Base-by-base conservation (phyloP, 2,113 vertebrate species). In the Alaudala cheleensis region DNA sequence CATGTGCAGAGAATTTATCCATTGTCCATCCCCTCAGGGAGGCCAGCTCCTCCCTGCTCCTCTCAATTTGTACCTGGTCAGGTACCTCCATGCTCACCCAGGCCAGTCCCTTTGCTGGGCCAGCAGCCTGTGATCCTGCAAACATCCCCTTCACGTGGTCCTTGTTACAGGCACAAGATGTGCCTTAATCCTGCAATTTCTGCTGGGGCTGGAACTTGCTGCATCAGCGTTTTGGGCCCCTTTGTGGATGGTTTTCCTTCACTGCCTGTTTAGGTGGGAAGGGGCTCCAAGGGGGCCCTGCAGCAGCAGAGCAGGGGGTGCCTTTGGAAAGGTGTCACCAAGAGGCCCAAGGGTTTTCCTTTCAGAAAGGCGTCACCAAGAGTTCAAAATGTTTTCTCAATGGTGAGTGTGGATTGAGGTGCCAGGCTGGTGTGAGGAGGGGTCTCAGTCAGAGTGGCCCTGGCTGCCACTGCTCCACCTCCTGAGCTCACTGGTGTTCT, bases 201-300 rank as follows among this genome's bases (percentile, higher is more conserved):
- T 77, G 79, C 69, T 19, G 5, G 62, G 62, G 53, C 53, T 34
- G 66, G 29, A 95, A 96, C 79, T 93, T 90, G 88, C 91, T 93
- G 81, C 69, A 42, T 96, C 74, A 88, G 95, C 79, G 14, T 21
- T 91, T 80, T 53, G 84, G 86, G 87, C 26, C 95, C 62, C 79
- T 80, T 22, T 44, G 37, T n/a, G 64, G 79, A 84, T 47, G 82
- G 56, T 93, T 93, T 86, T 92, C 67, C 64, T 66, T 57, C 31
- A 3, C 29, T 44, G n/a, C 76, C 42, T 85, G 33, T 88, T 70
- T 8, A 66, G 85, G 51, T 50, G 60, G 79, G 73, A 84, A 78
- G 83, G 72, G 62, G 62, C n/a, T 81, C 56, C 1, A 3, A 57
- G 34, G 26, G 56, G 72, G 58, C 33, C 53, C 76, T 26, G 50